phyloP scores from a whole-genome alignment of 2,113 vertebrate genomes.

The Lophura nycthemera region DNA sequence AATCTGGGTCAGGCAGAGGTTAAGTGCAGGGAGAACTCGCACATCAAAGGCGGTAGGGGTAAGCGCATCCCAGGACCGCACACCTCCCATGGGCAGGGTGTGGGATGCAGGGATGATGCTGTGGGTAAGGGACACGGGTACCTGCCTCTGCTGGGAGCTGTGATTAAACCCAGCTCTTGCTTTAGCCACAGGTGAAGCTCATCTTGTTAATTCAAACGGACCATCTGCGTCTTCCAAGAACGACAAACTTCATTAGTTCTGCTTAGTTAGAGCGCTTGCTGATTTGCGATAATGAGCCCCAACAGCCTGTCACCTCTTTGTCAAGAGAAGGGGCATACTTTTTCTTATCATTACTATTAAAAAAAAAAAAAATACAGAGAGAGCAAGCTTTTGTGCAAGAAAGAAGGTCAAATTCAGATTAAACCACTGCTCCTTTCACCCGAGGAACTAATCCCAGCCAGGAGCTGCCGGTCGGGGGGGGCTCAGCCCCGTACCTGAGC shows the following conservation, averaged over 20 bases:
- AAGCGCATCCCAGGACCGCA: constrained; percentile 44
- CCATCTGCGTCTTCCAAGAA: constrained; percentile 78
- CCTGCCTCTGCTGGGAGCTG: not conserved
- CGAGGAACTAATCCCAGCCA: constrained; percentile 49
- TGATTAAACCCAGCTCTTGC: constrained; percentile 70
- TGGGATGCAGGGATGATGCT: not conserved
- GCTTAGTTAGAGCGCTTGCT: constrained; percentile 77
- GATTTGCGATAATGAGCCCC: constrained; percentile 71
- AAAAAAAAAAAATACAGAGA: not conserved
- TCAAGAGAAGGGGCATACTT: constrained; percentile 22
- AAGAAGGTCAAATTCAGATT: constrained; percentile 64
- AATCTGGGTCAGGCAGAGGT: constrained; percentile 69
- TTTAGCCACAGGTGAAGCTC: constrained; percentile 71
- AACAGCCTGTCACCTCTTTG: constrained; percentile 61
- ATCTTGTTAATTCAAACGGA: constrained; percentile 74
- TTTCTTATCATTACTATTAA: constrained; percentile 2
- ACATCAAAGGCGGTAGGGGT: constrained; percentile 70
- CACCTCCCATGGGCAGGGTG: constrained; percentile 13
- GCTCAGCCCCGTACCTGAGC: constrained; percentile 85
- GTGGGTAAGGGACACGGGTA: not conserved
- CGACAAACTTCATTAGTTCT: constrained; percentile 83
- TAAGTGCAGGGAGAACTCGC: constrained; percentile 71
- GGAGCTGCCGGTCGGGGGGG: not conserved
- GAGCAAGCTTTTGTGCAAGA: not conserved
- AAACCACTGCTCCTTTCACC: constrained; percentile 46